Conservation (phyloP, 2,888 invertebrate species). For the Hylaea fasciaria region DNA sequence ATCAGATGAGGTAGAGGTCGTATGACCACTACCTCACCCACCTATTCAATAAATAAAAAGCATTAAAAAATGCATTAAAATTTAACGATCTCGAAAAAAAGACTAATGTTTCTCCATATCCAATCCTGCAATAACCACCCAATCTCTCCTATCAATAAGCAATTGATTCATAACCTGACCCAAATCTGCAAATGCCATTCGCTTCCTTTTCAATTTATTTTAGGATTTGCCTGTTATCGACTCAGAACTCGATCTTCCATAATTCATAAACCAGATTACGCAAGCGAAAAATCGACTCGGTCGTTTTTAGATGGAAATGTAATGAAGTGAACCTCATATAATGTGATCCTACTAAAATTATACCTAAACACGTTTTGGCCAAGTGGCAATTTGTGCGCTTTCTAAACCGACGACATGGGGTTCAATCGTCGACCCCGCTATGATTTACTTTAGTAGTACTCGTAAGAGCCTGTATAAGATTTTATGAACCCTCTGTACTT, state of each 20-base stretch:
- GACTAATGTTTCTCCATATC: background rate
- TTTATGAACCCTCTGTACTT: too few species aligned
- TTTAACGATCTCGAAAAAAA: background rate
- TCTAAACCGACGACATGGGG: too few species aligned
- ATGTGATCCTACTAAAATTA: too few species aligned
- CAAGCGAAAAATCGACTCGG: constrained; percentile 18
- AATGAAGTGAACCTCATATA: constrained; percentile 19
- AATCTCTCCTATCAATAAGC: constrained; percentile 18
- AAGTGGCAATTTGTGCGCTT: too few species aligned
- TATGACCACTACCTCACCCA: too few species aligned
- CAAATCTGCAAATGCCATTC: constrained; percentile 29
- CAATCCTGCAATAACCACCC: constrained; percentile 2
- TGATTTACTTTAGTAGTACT: too few species aligned
- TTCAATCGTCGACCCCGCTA: too few species aligned
- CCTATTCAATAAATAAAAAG: too few species aligned
- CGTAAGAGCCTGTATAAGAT: too few species aligned
- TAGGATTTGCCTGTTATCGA: constrained; percentile 31
- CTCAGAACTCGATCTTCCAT: constrained; percentile 25
- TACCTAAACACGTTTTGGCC: too few species aligned
- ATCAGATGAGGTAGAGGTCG: too few species aligned
- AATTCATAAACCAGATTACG: constrained; percentile 34
- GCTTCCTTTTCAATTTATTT: constrained; percentile 43
- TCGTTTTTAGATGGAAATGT: constrained; percentile 16
- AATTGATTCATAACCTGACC: constrained; percentile 34
- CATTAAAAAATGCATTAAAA: too few species aligned